phyloP scores from a whole-genome alignment of 2,888 invertebrate species.

The Disparrhopalites patrizii region DNA sequence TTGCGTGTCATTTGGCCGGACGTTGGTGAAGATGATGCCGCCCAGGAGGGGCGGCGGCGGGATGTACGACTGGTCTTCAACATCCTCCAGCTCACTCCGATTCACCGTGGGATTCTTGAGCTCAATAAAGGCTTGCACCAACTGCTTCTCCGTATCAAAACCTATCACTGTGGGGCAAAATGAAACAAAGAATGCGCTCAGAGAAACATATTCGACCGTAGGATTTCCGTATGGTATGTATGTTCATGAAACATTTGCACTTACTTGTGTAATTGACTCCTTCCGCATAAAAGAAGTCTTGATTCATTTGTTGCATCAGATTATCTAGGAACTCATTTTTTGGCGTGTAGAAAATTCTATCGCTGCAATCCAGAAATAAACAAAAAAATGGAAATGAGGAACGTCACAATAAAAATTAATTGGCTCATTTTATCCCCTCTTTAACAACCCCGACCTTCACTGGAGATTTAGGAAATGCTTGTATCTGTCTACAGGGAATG shows the following conservation, averaged over 20 bases:
- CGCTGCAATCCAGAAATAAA: slow-evolving; percentile 30
- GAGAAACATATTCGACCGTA: not conserved
- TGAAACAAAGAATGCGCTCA: not conserved
- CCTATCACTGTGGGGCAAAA: slow-evolving; percentile 32
- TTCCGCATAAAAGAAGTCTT: slow-evolving; percentile 35
- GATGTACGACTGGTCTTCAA: not conserved
- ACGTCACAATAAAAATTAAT: too few relatives aligned
- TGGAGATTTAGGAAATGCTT: too few relatives aligned
- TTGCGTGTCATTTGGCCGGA: slow-evolving; percentile 25
- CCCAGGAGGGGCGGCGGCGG: slow-evolving; percentile 32
- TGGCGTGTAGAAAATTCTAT: slow-evolving; percentile 44
- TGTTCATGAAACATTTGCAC: not conserved
- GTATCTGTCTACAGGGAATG: too few relatives aligned
- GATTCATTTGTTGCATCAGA: slow-evolving; percentile 37
- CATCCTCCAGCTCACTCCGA: slow-evolving; percentile 17
- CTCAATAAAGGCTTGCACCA: slow-evolving; percentile 24
- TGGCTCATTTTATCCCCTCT: too few relatives aligned
- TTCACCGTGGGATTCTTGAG: slow-evolving; percentile 27
- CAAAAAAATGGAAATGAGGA: too few relatives aligned
- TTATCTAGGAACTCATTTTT: slow-evolving; percentile 31
- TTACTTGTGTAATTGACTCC: slow-evolving; percentile 38
- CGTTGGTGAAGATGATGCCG: slow-evolving; percentile 41
- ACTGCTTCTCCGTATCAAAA: slow-evolving; percentile 37
- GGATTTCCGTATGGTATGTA: not conserved
- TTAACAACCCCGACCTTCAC: too few relatives aligned